Evolutionary conservation across 2,888 invertebrate genomes (phyloP), one percentile per base, ranked within the genome.

Genomic region (Alitta virens): DNA sequence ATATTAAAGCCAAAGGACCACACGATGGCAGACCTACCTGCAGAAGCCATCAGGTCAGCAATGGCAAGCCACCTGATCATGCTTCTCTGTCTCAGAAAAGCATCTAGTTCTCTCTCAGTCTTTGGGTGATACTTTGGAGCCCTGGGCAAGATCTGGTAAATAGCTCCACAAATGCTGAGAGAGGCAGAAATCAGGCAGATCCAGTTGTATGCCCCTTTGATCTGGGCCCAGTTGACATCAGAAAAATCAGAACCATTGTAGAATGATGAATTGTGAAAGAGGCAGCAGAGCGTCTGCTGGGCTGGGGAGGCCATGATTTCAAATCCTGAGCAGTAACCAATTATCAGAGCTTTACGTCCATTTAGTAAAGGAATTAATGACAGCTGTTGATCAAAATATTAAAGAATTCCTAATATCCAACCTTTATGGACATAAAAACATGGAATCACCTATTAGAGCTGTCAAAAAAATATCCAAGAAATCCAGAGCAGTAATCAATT

Each of bases 51-150:
- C 33, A 33, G 12, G 12, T 33, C 33, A 33, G 33, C 33, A 5
- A 33, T 12, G 33, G 33, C 33, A 60, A 92, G 83, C 89, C 91
- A 91, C 59, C 89, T 84, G 64, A 91, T 89, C 65, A 91, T 90
- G 14, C 25, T 42, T 21, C 58, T 63, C 58, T 65, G 65, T 51
- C 65, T 25, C 12, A 60, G 56, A 14, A 26, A 21, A 23, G 60
- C 52, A 24, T 46, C 54, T 33, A 61, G 26, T 18, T 49, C 57
- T 16, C 61, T 56, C 18, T 38, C 21, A 12, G 40, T 60, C 27
- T 43, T 49, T 25, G 49, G 49, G 1, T 23, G 12, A 26, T 23
- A 26, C 24, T 26, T 14, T 1, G 59, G 63, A 2, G n/a, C 21
- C 23, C 58, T 33, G 24, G 60, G 60, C 18, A 60, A 33, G 21